A percentile compares a stretch with the other conserved stretches of the same genome.
phyloP scores from a whole-genome alignment of 2,113 vertebrate species.

The Engraulis encrasicolus region DNA sequence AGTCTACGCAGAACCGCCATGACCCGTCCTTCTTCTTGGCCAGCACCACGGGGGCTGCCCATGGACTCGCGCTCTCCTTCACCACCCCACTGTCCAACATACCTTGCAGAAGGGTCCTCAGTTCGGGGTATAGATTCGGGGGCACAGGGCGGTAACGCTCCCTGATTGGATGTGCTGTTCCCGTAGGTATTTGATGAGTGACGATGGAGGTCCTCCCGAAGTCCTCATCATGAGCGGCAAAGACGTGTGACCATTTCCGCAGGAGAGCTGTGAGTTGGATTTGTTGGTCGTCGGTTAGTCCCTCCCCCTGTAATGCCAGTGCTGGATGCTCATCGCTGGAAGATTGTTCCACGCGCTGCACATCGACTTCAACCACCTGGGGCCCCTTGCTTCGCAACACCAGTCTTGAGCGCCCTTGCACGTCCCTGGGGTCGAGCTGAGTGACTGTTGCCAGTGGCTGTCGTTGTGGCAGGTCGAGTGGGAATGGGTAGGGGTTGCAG shows the following conservation, averaged over 20 bases:
- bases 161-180: not conserved
- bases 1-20: no score
- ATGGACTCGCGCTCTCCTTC: not conserved
- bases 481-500: not conserved
- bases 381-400: no score
- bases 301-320: not conserved
- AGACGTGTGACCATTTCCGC: not conserved
- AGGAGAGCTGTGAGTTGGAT: not conserved
- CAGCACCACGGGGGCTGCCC: not conserved
- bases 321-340: not conserved
- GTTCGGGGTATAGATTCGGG: not conserved
- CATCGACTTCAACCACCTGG: not conserved
- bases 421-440: no score
- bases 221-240: not conserved
- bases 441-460: not conserved
- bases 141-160: not conserved
- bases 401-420: no score
- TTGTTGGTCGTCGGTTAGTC: not conserved
- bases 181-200: not conserved
- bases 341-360: not conserved
- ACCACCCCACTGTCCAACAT: not conserved
- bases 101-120: not conserved
- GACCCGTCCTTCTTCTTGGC: not conserved
- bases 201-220: not conserved
- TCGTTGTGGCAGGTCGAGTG: not conserved